Evolutionary conservation across 1,140 invertebrate genomes (phyloP).

Genomic region (Chlorops oryzae): DNA sequence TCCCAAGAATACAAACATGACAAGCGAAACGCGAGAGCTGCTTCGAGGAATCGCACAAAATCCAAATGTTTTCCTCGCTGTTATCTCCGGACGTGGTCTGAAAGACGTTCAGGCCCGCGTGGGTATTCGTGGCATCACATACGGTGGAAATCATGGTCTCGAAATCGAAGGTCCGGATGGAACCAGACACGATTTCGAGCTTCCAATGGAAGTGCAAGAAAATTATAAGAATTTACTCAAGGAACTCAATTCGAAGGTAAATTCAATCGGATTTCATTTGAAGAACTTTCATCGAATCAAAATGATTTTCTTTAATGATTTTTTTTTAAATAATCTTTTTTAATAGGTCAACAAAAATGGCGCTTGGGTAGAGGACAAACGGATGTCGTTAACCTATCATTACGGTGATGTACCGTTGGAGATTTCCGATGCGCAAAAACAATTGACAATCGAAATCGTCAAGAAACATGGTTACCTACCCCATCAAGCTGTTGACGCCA

Average conservation of each 20-base stretch:
- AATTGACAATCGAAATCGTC: conserved; percentile 64
- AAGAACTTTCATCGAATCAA: too few relatives aligned
- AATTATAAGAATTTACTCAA: conserved; percentile 72
- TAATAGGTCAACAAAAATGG: conserved; percentile 77
- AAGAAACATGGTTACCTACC: conserved; percentile 67
- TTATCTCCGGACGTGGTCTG: conserved; percentile 78
- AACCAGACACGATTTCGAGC: conserved; percentile 79
- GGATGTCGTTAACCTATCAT: conserved; percentile 79
- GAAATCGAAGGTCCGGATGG: conserved; percentile 84
- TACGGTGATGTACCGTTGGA: conserved; percentile 71
- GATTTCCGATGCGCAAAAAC: conserved; percentile 56
- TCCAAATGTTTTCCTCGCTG: conserved; percentile 76
- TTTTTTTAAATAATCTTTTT: too few relatives aligned
- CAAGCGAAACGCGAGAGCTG: conserved; percentile 71
- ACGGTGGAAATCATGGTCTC: conserved; percentile 81
- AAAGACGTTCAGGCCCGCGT: conserved; percentile 82
- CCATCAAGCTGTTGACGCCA: conserved; percentile 71
- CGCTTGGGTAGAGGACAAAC: conserved; percentile 88
- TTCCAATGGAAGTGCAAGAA: conserved; percentile 73
- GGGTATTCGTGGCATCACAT: conserved; percentile 79
- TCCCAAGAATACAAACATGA: conserved; percentile 75
- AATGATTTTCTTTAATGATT: too few relatives aligned
- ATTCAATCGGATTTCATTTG: too few relatives aligned
- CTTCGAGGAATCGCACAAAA: conserved; percentile 73
- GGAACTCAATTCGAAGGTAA: conserved; percentile 71